Percentiles rank a stretch among this genome's conserved stretches.
phyloP scores from a whole-genome alignment of 2,797 vertebrate genomes.

The Alauda arvensis region DNA sequence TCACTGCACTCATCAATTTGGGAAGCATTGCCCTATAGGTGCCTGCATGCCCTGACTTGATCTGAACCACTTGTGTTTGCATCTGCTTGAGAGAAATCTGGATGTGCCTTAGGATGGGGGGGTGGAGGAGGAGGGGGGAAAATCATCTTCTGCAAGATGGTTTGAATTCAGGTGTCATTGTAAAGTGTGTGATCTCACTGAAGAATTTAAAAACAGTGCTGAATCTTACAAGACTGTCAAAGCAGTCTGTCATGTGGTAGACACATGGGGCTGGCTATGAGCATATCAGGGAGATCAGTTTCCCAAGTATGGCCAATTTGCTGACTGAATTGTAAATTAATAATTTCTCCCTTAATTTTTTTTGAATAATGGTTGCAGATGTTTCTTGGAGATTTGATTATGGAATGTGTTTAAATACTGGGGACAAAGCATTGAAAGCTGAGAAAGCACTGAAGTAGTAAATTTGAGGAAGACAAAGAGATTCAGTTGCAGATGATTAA shows the following conservation, averaged over 20 bases:
- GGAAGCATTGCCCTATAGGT: background rate
- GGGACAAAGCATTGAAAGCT: background rate
- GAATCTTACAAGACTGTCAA: background rate
- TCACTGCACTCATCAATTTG: background rate
- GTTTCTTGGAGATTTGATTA: background rate
- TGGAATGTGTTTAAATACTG: background rate
- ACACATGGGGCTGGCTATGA: fast-evolving
- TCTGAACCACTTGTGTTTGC: background rate
- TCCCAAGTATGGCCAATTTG: background rate
- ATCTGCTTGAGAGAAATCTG: background rate
- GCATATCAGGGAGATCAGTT: background rate
- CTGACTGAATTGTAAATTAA: background rate
- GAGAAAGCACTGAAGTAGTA: background rate
- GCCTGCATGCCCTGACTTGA: background rate
- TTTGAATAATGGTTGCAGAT: background rate
- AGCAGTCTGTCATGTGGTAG: background rate
- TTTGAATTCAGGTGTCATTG: background rate
- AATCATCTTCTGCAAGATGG: background rate
- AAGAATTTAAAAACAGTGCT: background rate
- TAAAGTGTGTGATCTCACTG: background rate
- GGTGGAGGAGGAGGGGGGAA: no score
- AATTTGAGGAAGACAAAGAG: background rate
- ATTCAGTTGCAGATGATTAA: background rate
- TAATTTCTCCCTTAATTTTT: background rate
- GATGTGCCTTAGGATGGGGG: background rate